Percentiles rank a stretch among this genome's conserved stretches.
Conservation (phyloP, 1,140 invertebrate genomes). For the Sarcophaga peregrina region DNA sequence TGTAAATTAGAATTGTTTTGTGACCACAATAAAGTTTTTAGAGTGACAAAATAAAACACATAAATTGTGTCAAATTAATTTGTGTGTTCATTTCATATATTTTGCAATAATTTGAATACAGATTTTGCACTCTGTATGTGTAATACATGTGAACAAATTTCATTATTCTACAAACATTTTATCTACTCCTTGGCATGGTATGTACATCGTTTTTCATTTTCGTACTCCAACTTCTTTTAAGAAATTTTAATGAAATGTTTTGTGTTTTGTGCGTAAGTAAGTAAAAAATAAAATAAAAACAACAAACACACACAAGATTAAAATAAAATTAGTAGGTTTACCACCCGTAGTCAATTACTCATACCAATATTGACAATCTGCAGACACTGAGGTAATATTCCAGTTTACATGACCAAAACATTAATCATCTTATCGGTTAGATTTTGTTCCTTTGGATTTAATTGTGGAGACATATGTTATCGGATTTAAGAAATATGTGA, state of each 20-base stretch:
- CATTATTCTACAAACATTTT: no score
- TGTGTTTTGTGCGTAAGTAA: background rate
- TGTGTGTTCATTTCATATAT: no score
- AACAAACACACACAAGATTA: slow-evolving; percentile 2
- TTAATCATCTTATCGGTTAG: background rate
- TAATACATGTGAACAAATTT: no score
- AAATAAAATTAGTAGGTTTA: background rate
- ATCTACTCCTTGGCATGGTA: no score
- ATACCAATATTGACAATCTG: slow-evolving; percentile 18
- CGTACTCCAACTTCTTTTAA: no score
- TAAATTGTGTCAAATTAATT: no score
- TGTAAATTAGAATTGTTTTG: no score
- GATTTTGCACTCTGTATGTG: background rate
- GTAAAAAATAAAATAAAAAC: background rate
- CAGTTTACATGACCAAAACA: slow-evolving; percentile 1
- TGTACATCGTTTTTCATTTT: no score
- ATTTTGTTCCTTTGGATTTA: background rate
- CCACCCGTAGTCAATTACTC: slow-evolving; percentile 30
- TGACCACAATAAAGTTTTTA: no score
- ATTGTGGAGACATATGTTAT: background rate
- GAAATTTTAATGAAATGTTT: no score
- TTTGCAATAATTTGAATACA: no score
- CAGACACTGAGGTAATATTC: background rate
- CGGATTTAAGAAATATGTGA: background rate
- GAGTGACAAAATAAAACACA: no score